Conservation (phyloP, 1,140 invertebrate species). For the Psix sp. region DNA sequence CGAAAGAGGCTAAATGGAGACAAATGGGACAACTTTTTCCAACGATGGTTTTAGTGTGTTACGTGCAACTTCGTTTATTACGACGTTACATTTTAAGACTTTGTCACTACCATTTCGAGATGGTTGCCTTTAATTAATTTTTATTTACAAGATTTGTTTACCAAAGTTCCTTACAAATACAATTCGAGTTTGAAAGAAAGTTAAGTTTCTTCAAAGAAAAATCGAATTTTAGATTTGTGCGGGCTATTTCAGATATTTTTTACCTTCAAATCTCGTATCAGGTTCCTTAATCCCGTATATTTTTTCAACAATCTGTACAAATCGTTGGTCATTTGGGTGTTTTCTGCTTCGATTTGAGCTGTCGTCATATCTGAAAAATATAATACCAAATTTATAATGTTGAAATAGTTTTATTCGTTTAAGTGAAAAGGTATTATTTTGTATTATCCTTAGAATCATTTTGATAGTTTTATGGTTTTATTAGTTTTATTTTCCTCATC, state of each 20-base stretch:
- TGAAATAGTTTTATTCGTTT: no score
- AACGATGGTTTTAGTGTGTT: constrained; percentile 9
- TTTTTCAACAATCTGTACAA: constrained; percentile 93
- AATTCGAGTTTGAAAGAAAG: no score
- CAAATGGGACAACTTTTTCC: constrained; percentile 5
- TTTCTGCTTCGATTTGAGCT: constrained; percentile 93
- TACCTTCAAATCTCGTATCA: constrained; percentile 92
- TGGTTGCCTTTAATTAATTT: constrained; percentile 3
- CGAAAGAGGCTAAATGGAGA: constrained; percentile 17
- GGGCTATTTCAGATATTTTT: background rate
- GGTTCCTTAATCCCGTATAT: constrained; percentile 90
- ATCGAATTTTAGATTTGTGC: no score
- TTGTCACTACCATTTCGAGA: background rate
- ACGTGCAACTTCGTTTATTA: constrained; percentile 9
- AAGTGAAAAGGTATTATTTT: no score
- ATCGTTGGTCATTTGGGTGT: constrained; percentile 96
- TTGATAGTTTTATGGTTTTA: no score
- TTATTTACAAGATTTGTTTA: background rate
- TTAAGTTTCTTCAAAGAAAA: no score
- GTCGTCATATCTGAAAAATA: constrained; percentile 89
- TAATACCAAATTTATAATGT: constrained; percentile 20
- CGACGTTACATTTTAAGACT: constrained; percentile 1
- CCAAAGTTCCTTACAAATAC: no score
- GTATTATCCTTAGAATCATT: no score
- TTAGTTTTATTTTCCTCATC: no score